These are phyloP conservation scores for Silurus glanis DNA, from an alignment of 2,113 vertebrate species.

Conservation along the genomic window DNA sequence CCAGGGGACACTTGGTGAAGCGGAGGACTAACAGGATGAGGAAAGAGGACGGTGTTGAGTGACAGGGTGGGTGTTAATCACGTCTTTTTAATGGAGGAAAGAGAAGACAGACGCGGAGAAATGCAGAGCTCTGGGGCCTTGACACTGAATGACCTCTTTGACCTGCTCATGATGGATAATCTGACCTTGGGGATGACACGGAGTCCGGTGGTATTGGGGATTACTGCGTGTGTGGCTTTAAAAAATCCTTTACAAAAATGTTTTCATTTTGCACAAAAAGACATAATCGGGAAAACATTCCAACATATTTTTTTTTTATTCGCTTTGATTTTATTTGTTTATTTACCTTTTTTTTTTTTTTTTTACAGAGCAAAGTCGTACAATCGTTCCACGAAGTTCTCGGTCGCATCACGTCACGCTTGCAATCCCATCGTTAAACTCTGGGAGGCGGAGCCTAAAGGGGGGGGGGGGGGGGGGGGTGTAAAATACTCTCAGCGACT, in stretches of 20 bases:
- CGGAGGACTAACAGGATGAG: conserved; percentile 8
- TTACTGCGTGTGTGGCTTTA: not conserved
- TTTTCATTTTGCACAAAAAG: too few species aligned
- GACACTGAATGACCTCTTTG: conserved; percentile 28
- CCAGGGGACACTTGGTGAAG: not conserved
- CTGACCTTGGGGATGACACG: conserved; percentile 20
- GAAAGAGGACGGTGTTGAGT: conserved; percentile 25
- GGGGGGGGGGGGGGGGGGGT: too few species aligned
- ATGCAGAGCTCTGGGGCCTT: conserved; percentile 29
- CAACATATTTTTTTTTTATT: too few species aligned
- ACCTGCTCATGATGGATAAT: conserved; percentile 29
- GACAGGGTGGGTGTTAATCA: conserved; percentile 31
- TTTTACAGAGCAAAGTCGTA: not conserved
- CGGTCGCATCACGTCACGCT: not conserved
- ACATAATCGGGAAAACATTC: too few species aligned
- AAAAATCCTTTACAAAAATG: too few species aligned
- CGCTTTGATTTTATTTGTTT: too few species aligned
- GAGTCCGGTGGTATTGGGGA: not conserved
- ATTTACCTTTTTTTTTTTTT: too few species aligned
- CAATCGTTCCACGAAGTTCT: not conserved
- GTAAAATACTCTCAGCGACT: too few species aligned
- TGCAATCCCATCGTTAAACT: not conserved
- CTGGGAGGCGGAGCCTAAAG: not conserved
- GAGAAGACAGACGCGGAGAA: conserved; percentile 19
- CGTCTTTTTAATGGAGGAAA: not conserved